Evolutionary conservation across 2,797 vertebrate species (phyloP).

Genomic region (Crossoptilon crossoptilon): DNA sequence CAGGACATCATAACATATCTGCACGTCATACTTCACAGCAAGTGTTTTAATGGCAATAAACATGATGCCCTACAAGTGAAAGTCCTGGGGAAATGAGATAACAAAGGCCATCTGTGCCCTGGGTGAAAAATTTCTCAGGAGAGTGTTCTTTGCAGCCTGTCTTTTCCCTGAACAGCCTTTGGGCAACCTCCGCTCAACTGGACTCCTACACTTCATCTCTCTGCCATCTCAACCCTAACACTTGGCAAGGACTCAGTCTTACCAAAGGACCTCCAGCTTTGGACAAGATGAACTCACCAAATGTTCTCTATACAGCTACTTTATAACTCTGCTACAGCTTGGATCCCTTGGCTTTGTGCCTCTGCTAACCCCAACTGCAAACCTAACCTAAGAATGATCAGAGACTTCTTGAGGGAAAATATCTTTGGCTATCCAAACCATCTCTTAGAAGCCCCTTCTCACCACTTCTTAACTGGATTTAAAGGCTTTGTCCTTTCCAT

Average conservation of each 20-base stretch:
- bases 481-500: neutral
- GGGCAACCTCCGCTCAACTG: neutral
- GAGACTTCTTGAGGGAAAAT: neutral
- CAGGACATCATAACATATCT: neutral
- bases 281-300: neutral
- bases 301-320: neutral
- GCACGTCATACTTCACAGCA: neutral
- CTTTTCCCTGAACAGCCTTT: neutral
- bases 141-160: neutral
- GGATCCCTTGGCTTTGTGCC: neutral
- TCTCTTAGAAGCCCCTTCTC: neutral
- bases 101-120: neutral
- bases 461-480: neutral
- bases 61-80: neutral
- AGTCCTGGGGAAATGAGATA: neutral
- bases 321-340: neutral
- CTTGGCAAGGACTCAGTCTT: neutral
- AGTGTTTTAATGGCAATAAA: slow-evolving; percentile 35
- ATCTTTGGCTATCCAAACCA: neutral
- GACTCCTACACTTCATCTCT: neutral
- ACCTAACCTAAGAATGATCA: neutral
- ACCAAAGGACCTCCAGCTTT: neutral
- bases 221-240: neutral
- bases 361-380: neutral
- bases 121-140: neutral